Base-by-base conservation (phyloP, 1,140 invertebrate genomes). In the Sinella curviseta region DNA sequence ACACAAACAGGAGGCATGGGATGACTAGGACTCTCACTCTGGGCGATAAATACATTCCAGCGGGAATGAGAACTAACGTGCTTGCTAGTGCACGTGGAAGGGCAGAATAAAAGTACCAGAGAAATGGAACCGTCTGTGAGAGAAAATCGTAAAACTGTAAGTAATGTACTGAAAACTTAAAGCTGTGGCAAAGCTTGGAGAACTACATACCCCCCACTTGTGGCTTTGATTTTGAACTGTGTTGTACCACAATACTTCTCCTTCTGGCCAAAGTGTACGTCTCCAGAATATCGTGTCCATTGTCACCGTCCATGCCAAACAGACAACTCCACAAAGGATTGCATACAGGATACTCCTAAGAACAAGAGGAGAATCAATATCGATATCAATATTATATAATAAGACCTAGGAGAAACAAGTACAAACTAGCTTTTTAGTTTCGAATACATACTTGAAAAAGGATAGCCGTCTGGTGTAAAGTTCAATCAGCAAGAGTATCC, bases 101-200 rank as follows among this genome's bases (percentile, higher is more conserved):
- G 0, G 96, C 98, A 36, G 97, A 99, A 87, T 97, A 98, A 86
- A 99, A 98, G 87, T 99, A 99, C 98, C 98, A 99, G 14, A 96
- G 86, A 87, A 98, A 98, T 78, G 97, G 98, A 55, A 92, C 94
- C 65, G 95, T 97, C 95, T 97, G 87, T 81, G 67, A 80, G 82
- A 48, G 8, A 20, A 48, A 48, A 88, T 87, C 86, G n/a, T n/a
- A n/a, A n/a, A n/a, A n/a, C n/a, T n/a, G n/a, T n/a, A n/a, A n/a
- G n/a, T n/a, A n/a, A n/a, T n/a, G n/a, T n/a, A n/a, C n/a, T n/a
- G n/a, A n/a, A n/a, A n/a, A n/a, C n/a, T n/a, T n/a, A n/a, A n/a
- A n/a, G n/a, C n/a, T n/a, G n/a, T n/a, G n/a, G n/a, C n/a, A n/a
- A n/a, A n/a, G n/a, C n/a, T n/a, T n/a, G n/a, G 60, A 24, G 78